Conservation (phyloP, 2,797 vertebrate genomes). For the Anableps anableps region DNA sequence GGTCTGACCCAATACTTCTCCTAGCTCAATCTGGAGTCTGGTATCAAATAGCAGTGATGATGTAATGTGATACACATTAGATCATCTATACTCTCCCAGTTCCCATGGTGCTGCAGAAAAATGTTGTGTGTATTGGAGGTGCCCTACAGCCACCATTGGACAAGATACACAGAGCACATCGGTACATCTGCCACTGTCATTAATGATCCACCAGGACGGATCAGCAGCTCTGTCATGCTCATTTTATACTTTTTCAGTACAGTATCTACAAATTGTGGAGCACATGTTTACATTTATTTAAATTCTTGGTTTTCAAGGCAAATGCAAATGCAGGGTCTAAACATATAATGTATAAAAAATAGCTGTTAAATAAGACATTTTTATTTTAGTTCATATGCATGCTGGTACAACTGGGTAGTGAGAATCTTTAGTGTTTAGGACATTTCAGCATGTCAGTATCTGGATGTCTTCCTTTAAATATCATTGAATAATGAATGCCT, state of each 20-base stretch:
- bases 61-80: too few relatives aligned
- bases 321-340: not conserved
- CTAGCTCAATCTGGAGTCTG: not conserved
- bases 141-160: constrained; percentile 61
- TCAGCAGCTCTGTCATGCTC: not conserved
- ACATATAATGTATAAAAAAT: not conserved
- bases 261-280: not conserved
- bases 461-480: not conserved
- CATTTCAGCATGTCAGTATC: not conserved
- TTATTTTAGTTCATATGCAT: not conserved
- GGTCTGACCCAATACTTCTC: constrained; percentile 41
- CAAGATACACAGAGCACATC: constrained; percentile 83
- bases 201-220: constrained; percentile 83
- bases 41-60: not conserved
- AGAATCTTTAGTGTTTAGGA: not conserved
- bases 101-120: constrained; percentile 72
- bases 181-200: constrained; percentile 92
- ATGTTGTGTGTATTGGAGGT: constrained; percentile 76
- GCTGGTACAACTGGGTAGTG: not conserved
- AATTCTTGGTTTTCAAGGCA: not conserved
- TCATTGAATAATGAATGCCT: not conserved
- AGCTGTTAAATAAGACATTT: not conserved
- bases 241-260: not conserved
- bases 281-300: not conserved
- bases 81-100: constrained; percentile 63